Evolutionary conservation across 2,113 vertebrate species (phyloP), one percentile per base, ranked within the genome.

Genomic region (Micronisus gabar): DNA sequence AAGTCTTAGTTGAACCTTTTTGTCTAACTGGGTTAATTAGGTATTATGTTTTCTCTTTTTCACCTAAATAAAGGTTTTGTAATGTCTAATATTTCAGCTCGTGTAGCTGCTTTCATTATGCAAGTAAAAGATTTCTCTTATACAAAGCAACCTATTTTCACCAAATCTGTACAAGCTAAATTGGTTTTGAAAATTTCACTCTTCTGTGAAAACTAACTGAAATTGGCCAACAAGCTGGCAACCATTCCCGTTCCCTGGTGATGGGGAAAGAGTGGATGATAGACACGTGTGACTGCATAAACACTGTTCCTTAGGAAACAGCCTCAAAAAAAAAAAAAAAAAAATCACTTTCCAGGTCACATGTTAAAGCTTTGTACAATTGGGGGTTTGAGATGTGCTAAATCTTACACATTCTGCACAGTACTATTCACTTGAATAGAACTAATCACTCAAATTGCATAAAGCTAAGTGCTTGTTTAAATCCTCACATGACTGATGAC

Each of bases 381-480:
- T 48, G 36, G 61, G 81, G 48, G 81, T 70, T 90, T 97, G 93
- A 97, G 92, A 97, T 91, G 86, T 95, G 86, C 89, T 89, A 87
- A 91, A 55, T 43, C 78, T 91, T 93, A 95, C 67, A 85, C 1
- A 1, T 58, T 96, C 83, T 95, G 78, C 79, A 73, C 79, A 86
- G 94, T 40, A 43, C 93, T 80, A 73, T 90, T 96, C 93, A 90
- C 55, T 96, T 95, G 81, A 94, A 95, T 52, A 95, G 91, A 95
- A 94, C 74, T 97, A 96, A 96, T 91, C 93, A 97, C 70, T 95
- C 90, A 53, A 89, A 94, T 82, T 96, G 86, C 91, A 95, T 83
- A 95, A 95, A 97, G 67, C 94, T 83, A 95, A 96, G 74, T 87
- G 91, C 94, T 96, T 96, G 95, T 96, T 96, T 96, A 97, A 97